Conservation (phyloP, 2,888 invertebrate species). For the Seladonia tumulorum region DNA sequence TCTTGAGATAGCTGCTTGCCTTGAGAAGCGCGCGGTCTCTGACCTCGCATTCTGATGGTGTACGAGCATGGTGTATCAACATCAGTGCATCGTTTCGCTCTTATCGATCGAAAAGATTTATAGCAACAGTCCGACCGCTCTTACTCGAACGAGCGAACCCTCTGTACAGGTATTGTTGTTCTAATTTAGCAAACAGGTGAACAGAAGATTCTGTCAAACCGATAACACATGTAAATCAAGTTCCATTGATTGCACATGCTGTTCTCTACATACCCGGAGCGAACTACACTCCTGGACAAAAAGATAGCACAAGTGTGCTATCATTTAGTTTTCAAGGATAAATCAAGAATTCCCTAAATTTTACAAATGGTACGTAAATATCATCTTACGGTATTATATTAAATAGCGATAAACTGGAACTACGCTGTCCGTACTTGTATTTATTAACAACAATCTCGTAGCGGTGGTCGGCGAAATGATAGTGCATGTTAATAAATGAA, state of each 20-base stretch:
- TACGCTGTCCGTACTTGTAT: no score
- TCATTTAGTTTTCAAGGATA: no score
- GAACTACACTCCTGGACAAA: no score
- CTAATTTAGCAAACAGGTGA: neutral
- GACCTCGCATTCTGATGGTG: conserved; percentile 77
- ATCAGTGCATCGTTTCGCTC: conserved; percentile 6
- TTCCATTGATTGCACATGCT: neutral
- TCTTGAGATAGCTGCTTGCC: conserved; percentile 73
- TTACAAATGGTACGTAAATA: no score
- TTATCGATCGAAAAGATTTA: conserved; percentile 8
- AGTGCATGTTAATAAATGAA: no score
- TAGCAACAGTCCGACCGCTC: neutral
- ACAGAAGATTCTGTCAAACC: neutral
- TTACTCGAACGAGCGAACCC: neutral
- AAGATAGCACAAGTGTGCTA: no score
- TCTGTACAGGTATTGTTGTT: neutral
- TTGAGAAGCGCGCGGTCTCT: conserved; percentile 79
- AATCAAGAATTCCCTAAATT: no score
- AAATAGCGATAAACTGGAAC: no score
- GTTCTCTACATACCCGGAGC: neutral
- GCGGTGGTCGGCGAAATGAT: no score
- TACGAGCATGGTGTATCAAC: conserved; percentile 28
- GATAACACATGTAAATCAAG: neutral
- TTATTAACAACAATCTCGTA: no score
- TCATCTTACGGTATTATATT: no score